Conservation (phyloP, 2,113 vertebrate genomes). For the Alligator mississippiensis region DNA sequence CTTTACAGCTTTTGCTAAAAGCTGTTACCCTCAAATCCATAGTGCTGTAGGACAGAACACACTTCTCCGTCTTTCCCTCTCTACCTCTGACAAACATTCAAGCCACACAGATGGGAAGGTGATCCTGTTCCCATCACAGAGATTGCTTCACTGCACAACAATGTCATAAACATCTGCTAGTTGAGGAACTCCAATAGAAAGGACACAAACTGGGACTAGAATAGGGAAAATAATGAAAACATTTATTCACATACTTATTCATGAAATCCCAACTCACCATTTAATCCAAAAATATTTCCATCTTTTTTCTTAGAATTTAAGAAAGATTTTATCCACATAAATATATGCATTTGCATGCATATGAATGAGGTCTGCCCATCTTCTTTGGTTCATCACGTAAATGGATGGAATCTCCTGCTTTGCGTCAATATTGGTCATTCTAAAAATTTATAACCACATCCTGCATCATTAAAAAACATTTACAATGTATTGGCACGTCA, state of each 20-base stretch:
- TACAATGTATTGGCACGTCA: background rate
- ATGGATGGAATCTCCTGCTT: rapidly evolving
- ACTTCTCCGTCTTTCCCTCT: background rate
- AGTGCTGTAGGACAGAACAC: background rate
- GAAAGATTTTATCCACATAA: background rate
- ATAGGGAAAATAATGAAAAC: background rate
- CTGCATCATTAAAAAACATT: background rate
- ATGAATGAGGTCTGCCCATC: background rate
- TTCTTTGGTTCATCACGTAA: background rate
- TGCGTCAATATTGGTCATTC: background rate
- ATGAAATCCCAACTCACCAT: background rate
- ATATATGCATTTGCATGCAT: background rate
- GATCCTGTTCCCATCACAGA: background rate
- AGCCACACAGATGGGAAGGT: background rate
- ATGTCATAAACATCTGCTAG: background rate
- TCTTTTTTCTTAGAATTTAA: background rate
- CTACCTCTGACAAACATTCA: background rate
- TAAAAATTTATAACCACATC: background rate
- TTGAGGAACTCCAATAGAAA: background rate
- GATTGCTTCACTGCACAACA: background rate
- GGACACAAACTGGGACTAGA: background rate
- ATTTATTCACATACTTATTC: background rate
- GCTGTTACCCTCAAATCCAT: background rate
- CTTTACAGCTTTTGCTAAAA: background rate
- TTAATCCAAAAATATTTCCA: background rate